Base-by-base conservation (phyloP, 2,113 vertebrate genomes). In the Fukomys damarensis region DNA sequence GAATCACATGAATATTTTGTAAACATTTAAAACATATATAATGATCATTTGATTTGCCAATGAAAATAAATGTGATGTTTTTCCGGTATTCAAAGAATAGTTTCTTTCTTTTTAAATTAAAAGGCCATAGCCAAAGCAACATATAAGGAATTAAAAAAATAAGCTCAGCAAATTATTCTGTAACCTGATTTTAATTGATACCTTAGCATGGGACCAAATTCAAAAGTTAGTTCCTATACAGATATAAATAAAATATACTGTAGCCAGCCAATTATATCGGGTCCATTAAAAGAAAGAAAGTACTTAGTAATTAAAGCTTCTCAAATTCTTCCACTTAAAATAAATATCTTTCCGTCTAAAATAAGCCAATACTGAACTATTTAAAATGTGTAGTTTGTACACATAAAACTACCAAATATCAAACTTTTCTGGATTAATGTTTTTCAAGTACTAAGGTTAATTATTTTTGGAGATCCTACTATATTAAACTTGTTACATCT, bases 251-350 rank as follows among this genome's bases (percentile, higher is more conserved):
- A 91, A 86, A 77, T 24, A 74, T 26, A 56, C 54, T 22, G 80
- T 82, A 89, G 17, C 26, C 24, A 72, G 54, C 26, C 9, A 65
- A 46, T 52, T 88, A 74, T 5, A 61, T 24, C 76, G 41, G 14
- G 10, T 95, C 59, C 17, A 72, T 41, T 38, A 68, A 61, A 88
- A 59, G 17, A 70, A 96, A 86, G 46, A 49, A 81, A 76, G 85
- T n/a, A 32, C 7, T 24, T 92, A 14, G 10, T 22, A 28, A 41
- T 70, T 12, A 0, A 84, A 80, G 17, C 32, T 89, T 89, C 17
- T 91, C 85, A 88, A 88, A 74, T 84, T 77, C 68, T 84, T 68
- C 46, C 43, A 76, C 49, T 28, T 74, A 59, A 95, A 89, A 72
- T 89, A 65, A 86, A 92, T 9, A 6, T 49, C 9, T 49, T 49